Base-by-base conservation (phyloP, 2,888 invertebrate species). In the Harmothoe impar region DNA sequence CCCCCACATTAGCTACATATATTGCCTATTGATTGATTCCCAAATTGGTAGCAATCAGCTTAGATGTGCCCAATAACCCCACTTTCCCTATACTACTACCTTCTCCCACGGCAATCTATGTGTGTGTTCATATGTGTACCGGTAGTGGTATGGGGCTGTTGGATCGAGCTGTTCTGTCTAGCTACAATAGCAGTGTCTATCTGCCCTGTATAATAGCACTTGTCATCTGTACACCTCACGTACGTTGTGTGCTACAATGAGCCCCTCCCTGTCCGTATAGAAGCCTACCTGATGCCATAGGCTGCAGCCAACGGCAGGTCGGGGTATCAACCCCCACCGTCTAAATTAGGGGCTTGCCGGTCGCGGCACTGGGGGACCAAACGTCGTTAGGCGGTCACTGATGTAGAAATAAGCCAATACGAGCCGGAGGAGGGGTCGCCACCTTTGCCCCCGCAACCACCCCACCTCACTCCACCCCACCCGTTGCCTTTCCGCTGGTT, bases 401-500 rank as follows among this genome's bases (percentile, higher is more conserved):
- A 81, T 81, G 81, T 81, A 81, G 81, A 81, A 81, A 81, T 81
- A 81, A 81, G 81, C 81, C 81, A 43, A 81, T 81, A 81, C 81
- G 20, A 81, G 81, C n/a, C 25, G 81, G 23, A 20, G 81, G 81
- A 81, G 81, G 77, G 77, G 77, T 77, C 77, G 25, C 77, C 25
- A 77, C 77, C 77, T 31, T 17, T 20, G 17, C 77, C 29, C 29
- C 77, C 77, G 15, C 62, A 20, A 20, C 62, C 23, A 62, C 62
- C 62, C 62, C 62, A 62, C 62, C 62, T n/a, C 7, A 62, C 12
- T 15, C 62, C 15, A 62, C 23, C 62, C 62, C 62, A 20, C 15
- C 62, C 62, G 0, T 62, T 62, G 15, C 72, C 72, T 15, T 15
- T 25, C 72, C 15, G 72, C 72, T 29, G 25, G 15, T 72, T 25